Base-by-base conservation (phyloP, 2,797 vertebrate species). In the Chanos chanos region DNA sequence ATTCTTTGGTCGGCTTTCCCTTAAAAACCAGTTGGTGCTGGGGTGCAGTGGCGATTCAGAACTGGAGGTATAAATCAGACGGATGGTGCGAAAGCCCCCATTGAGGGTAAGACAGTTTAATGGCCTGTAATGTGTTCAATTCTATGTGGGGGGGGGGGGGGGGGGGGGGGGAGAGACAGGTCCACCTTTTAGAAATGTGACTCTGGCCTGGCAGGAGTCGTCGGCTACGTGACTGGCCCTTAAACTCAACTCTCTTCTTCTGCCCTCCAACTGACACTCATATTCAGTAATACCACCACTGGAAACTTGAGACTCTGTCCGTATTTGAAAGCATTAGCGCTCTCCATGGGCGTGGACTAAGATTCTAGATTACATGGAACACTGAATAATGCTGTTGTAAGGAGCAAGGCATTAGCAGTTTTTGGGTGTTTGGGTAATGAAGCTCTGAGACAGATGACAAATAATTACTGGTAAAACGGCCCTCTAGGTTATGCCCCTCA, bases 91-190 rank as follows among this genome's bases (percentile, higher is more conserved):
- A 74, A 83, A 82, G 77, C 73, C 54, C 64, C 78, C 73, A 78
- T 82, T 82, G 77, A 86, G 71, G 67, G 61, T 58, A 40, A 47
- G 85, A 85, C 86, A 85, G 78, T 77, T 86, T 87, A 87, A 89
- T 76, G 77, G 75, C 73, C 73, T 61, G 76, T 75, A 83, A 83
- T 76, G 82, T 72, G 75, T 76, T 53, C 57, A 48, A 75, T 80
- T 78, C 78, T 70, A 50, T 77, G 75, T 64, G 78, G 77, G 75
- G 75, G 58, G 79, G 75, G 76, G 74, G 75, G 58, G 79, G 75
- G 76, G 74, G 75, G 64, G 78, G 77, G 75, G 75, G 58, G 79
- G 75, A 76, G 74, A 40, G 67, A 55, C 78, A 80, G 67, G 81
- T 80, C 79, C 81, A 83, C 78, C 77, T 55, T 64, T 64, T 70